phyloP scores from a whole-genome alignment of 2,797 vertebrate species.

The Myiothlypis coronata region DNA sequence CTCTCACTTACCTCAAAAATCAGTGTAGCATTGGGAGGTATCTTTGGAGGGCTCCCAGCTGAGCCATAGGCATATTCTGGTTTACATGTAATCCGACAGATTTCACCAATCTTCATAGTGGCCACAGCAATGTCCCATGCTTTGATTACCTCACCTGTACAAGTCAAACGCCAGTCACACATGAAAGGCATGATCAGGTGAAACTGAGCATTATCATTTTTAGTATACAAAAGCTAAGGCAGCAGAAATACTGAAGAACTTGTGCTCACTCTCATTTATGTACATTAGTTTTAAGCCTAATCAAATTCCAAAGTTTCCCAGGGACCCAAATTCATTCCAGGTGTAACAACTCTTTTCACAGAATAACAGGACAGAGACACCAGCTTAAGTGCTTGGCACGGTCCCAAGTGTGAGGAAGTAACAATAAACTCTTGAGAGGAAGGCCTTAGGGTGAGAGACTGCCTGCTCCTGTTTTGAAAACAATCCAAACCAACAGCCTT shows the following conservation, averaged over 20 bases:
- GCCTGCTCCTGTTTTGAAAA: conserved; percentile 13
- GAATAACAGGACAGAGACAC: not conserved
- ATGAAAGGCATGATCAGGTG: not conserved
- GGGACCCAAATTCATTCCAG: not conserved
- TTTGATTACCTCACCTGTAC: conserved; percentile 92
- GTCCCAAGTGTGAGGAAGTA: not conserved
- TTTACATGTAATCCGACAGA: conserved; percentile 90
- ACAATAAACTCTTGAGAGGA: not conserved
- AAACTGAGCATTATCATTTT: not conserved
- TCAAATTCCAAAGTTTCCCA: not conserved
- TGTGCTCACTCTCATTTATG: not conserved
- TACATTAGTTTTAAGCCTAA: not conserved
- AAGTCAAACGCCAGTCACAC: not conserved
- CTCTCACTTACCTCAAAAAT: conserved; percentile 87
- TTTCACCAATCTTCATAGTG: conserved; percentile 92
- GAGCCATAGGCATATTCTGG: conserved; percentile 93
- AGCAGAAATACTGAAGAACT: not conserved
- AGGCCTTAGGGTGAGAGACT: not conserved
- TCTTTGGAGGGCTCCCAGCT: conserved; percentile 94
- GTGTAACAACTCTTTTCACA: not conserved
- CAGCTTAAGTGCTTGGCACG: not conserved
- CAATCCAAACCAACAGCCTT: not conserved
- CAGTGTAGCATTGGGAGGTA: conserved; percentile 88
- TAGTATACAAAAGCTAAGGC: not conserved
- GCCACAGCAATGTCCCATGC: conserved; percentile 95